These are phyloP conservation scores for Eupithecia subumbrata DNA, from an alignment of 2,888 invertebrate species.

Conservation along the genomic window DNA sequence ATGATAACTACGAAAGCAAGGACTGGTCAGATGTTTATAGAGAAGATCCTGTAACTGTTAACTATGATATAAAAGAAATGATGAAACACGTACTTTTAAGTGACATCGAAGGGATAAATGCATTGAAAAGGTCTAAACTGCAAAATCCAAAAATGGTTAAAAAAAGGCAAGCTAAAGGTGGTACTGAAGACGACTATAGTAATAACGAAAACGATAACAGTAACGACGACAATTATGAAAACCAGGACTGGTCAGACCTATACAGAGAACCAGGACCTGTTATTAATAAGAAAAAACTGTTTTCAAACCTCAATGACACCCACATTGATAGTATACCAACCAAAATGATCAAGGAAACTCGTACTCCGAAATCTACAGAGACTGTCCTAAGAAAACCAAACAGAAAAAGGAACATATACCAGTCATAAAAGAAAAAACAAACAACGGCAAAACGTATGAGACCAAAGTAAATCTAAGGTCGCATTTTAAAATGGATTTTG, in stretches of 20 bases:
- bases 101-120: background rate
- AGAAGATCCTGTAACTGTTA: background rate
- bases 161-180: background rate
- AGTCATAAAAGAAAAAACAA: background rate
- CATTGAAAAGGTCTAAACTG: background rate
- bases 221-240: background rate
- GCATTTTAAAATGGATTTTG: background rate
- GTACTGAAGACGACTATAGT: background rate
- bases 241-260: conserved; percentile 1
- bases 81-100: background rate
- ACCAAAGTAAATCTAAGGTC: background rate
- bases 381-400: background rate
- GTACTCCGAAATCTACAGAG: background rate
- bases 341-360: background rate
- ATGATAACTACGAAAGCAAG: background rate
- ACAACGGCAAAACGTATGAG: background rate
- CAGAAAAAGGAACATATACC: background rate
- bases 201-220: background rate
- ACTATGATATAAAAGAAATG: background rate
- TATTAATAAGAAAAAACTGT: background rate
- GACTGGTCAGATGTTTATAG: background rate
- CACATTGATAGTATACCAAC: background rate
- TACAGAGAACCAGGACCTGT: background rate
- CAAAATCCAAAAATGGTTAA: background rate
- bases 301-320: background rate